phyloP scores from a whole-genome alignment of 1,140 invertebrate genomes.

The Drosophila subobscura region DNA sequence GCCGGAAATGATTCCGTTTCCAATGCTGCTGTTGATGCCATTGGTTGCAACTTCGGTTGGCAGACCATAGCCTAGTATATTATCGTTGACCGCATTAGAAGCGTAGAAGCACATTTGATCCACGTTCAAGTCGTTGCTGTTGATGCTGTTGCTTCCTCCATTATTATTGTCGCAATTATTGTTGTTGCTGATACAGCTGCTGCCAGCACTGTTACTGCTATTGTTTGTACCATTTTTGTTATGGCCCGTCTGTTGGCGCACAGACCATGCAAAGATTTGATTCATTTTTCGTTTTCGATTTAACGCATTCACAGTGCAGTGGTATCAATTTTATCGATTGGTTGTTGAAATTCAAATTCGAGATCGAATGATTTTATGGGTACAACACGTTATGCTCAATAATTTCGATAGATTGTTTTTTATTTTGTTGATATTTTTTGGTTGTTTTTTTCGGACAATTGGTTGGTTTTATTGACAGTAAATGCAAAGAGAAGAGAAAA shows the following conservation, averaged over 20 bases:
- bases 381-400: slow-evolving; percentile 9
- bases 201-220: slow-evolving; percentile 2
- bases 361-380: slow-evolving; percentile 11
- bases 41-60: slow-evolving; percentile 35
- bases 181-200: neutral
- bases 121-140: slow-evolving; percentile 44
- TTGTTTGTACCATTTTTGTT: slow-evolving; percentile 33
- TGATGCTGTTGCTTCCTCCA: slow-evolving; percentile 12
- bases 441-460: slow-evolving; percentile 48
- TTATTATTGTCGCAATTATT: neutral
- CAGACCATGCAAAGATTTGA: slow-evolving; percentile 4
- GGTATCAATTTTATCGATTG: slow-evolving; percentile 29
- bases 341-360: slow-evolving; percentile 14
- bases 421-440: slow-evolving; percentile 6
- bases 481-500: slow-evolving; percentile 81
- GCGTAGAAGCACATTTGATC: slow-evolving; percentile 51
- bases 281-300: slow-evolving; percentile 5
- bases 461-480: slow-evolving; percentile 58
- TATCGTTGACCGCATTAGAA: slow-evolving; percentile 37
- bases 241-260: slow-evolving; percentile 47
- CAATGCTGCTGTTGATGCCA: slow-evolving; percentile 26
- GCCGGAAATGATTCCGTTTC: slow-evolving; percentile 13
- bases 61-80: slow-evolving; percentile 55
- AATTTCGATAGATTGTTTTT: slow-evolving; percentile 17
- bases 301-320: slow-evolving; percentile 41